phyloP scores from a whole-genome alignment of 2,797 vertebrate species.

The Halcyon smyrnensis region DNA sequence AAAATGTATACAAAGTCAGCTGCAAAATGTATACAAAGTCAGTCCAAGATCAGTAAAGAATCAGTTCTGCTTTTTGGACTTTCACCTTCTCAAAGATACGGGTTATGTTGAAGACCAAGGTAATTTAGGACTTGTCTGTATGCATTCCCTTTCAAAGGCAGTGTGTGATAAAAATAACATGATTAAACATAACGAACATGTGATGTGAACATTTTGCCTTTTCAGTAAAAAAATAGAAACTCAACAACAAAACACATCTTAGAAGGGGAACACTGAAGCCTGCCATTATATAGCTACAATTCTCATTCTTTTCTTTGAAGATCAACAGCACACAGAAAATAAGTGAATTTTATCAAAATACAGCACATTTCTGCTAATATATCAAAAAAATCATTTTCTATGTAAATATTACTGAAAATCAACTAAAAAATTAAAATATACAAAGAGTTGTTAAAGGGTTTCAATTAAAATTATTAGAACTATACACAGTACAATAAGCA shows the following conservation, averaged over 20 bases:
- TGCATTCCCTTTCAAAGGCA: conserved; percentile 70
- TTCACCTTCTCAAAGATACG: conserved; percentile 64
- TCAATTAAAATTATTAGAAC: conserved; percentile 84
- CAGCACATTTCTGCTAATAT: conserved; percentile 81
- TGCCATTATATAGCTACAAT: conserved; percentile 74
- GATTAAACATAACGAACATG: conserved; percentile 52
- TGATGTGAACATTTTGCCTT: conserved; percentile 41
- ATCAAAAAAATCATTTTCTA: conserved; percentile 83
- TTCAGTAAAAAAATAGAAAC: conserved; percentile 61
- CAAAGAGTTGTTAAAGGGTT: conserved; percentile 91
- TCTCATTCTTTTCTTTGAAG: conserved; percentile 76
- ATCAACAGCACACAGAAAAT: conserved; percentile 80
- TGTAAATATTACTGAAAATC: conserved; percentile 81
- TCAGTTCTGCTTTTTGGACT: conserved; percentile 64
- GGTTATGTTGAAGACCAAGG: conserved; percentile 43
- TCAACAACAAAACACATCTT: conserved; percentile 54
- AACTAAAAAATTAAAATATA: conserved; percentile 87
- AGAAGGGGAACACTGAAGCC: conserved; percentile 69
- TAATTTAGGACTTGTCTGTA: conserved; percentile 56
- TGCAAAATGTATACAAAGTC: conserved; percentile 59
- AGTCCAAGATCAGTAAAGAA: conserved; percentile 70
- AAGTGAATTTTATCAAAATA: conserved; percentile 84
- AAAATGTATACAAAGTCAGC: conserved; percentile 42
- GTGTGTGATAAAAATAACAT: conserved; percentile 50
- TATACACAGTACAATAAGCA: conserved; percentile 83